Conservation (phyloP, 2,113 vertebrate species). For the Zosterops japonicus region DNA sequence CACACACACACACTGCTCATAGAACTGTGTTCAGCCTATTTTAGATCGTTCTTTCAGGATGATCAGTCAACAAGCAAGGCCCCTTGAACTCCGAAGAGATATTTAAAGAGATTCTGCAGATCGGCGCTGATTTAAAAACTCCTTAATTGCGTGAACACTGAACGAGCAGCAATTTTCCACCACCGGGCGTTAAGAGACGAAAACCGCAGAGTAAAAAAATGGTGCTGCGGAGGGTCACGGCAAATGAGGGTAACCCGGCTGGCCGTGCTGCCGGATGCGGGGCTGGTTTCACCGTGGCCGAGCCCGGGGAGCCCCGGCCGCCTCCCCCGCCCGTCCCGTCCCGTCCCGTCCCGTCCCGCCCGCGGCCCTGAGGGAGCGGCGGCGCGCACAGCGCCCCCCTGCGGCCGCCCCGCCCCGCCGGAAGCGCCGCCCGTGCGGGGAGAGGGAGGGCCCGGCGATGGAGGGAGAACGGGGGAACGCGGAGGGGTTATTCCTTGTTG, state of each 20-base stretch:
- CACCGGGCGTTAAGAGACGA: background rate
- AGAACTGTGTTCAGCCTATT: background rate
- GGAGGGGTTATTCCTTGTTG: background rate
- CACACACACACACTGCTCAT: accelerated
- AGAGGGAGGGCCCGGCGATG: background rate
- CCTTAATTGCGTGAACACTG: background rate
- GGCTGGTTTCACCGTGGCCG: accelerated
- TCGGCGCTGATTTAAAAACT: background rate
- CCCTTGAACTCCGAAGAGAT: background rate
- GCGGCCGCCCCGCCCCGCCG: background rate
- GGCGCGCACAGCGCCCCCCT: background rate
- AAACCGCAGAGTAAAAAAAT: background rate
- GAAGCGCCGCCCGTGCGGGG: background rate
- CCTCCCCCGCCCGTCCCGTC: background rate
- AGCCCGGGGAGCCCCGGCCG: background rate
- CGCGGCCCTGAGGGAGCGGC: background rate
- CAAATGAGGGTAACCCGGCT: accelerated
- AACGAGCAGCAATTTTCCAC: background rate
- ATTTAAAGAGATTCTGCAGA: background rate
- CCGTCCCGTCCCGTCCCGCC: background rate
- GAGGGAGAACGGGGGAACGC: background rate
- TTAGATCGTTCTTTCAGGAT: background rate
- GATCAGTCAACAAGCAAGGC: background rate
- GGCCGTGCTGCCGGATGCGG: background rate
- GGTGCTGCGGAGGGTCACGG: accelerated